phyloP scores from a whole-genome alignment of 1,140 invertebrate genomes.

The Polypedilum pembai region DNA sequence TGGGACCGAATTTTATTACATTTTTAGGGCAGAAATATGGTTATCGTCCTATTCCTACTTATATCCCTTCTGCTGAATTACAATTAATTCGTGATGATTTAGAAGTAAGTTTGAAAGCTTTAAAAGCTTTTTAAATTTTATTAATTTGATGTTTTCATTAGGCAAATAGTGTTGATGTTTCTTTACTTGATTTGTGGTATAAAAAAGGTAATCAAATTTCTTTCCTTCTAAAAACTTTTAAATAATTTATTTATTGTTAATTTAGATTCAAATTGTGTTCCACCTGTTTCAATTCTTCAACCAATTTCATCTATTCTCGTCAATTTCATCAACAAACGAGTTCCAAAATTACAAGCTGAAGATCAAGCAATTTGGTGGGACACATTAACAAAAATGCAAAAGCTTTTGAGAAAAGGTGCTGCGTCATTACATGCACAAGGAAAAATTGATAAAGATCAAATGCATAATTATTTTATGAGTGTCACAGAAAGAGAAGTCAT shows the following conservation, averaged over 20 bases:
- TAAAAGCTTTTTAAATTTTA: neutral
- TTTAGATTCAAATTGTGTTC: slow-evolving; percentile 89
- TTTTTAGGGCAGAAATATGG: slow-evolving; percentile 98
- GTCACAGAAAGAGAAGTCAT: slow-evolving; percentile 97
- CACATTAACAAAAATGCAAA: slow-evolving; percentile 90
- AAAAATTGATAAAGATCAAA: slow-evolving; percentile 84
- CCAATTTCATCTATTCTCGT: slow-evolving; percentile 94
- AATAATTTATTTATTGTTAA: neutral
- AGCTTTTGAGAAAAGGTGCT: slow-evolving; percentile 84
- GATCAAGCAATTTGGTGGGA: slow-evolving; percentile 97
- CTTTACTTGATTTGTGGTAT: slow-evolving; percentile 89
- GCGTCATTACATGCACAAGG: slow-evolving; percentile 73
- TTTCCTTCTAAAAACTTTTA: neutral
- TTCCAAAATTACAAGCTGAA: slow-evolving; percentile 90
- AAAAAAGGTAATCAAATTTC: slow-evolving; percentile 51
- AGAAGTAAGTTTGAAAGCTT: slow-evolving; percentile 38
- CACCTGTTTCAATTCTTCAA: slow-evolving; percentile 85
- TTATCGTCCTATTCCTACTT: slow-evolving; percentile 92
- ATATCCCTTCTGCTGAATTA: slow-evolving; percentile 86
- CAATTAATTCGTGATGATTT: slow-evolving; percentile 79
- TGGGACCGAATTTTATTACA: slow-evolving; percentile 98
- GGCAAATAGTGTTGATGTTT: slow-evolving; percentile 70
- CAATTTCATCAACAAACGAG: slow-evolving; percentile 96
- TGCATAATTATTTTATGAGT: slow-evolving; percentile 99
- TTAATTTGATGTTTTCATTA: slow-evolving; percentile 14